Evolutionary conservation across 1,140 invertebrate species (phyloP).

Genomic region (Eurosta solidaginis): DNA sequence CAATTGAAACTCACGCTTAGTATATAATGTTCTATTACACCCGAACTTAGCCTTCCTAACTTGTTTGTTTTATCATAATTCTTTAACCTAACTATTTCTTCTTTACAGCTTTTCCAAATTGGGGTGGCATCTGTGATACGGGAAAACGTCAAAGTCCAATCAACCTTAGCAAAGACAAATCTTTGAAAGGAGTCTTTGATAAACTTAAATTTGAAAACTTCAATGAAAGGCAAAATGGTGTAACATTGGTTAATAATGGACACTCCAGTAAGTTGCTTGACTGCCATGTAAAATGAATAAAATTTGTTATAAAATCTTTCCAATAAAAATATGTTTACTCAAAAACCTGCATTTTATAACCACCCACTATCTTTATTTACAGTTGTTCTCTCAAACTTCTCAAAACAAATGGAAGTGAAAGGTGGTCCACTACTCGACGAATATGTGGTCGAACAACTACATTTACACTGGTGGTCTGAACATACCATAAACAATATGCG

Average conservation of each 20-base stretch:
- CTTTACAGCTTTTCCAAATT: slow-evolving; percentile 55
- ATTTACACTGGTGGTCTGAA: slow-evolving; percentile 81
- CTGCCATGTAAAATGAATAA: neutral
- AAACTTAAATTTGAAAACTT: slow-evolving; percentile 58
- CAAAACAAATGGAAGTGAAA: slow-evolving; percentile 55
- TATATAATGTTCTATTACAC: no score
- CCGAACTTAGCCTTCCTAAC: no score
- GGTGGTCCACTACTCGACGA: slow-evolving; percentile 62
- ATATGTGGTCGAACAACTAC: slow-evolving; percentile 71
- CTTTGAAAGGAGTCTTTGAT: slow-evolving; percentile 53
- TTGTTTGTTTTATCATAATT: neutral
- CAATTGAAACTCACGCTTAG: no score
- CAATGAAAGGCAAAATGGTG: slow-evolving; percentile 47
- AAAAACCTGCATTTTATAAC: neutral
- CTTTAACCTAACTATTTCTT: neutral
- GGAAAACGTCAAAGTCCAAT: slow-evolving; percentile 62
- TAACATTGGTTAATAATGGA: slow-evolving; percentile 61
- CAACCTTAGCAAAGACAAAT: slow-evolving; percentile 49
- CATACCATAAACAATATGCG: slow-evolving; percentile 70
- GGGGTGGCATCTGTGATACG: slow-evolving; percentile 59
- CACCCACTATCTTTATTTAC: neutral
- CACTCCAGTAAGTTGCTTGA: slow-evolving; percentile 59
- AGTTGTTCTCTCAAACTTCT: slow-evolving; percentile 60
- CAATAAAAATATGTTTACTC: neutral
- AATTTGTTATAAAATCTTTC: neutral